Conservation (phyloP, 2,888 invertebrate genomes). For the Microplitis deprimator region DNA sequence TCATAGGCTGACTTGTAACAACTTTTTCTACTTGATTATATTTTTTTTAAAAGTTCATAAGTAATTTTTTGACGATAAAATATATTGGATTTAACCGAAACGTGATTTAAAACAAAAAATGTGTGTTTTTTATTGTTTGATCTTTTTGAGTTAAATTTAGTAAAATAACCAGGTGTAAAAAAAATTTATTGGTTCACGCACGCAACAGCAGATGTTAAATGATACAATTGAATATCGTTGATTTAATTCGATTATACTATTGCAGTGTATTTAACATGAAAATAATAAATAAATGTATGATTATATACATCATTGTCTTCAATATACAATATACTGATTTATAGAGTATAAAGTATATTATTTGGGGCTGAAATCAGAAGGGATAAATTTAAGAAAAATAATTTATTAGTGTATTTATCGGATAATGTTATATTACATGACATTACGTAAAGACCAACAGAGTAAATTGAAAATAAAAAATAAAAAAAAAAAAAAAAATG, state of each 20-base stretch:
- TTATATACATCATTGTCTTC: not conserved
- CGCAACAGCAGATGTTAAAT: constrained; percentile 15
- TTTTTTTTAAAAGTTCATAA: not conserved
- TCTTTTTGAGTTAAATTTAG: not conserved
- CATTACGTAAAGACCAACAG: not conserved
- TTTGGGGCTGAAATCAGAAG: not conserved
- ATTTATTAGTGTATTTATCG: not conserved
- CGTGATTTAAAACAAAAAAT: not conserved
- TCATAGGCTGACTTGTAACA: not conserved
- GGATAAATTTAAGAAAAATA: not conserved
- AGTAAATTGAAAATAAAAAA: not conserved
- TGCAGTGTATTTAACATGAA: not conserved
- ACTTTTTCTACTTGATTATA: not conserved
- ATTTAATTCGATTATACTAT: not conserved
- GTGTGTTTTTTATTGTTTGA: not conserved
- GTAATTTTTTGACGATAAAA: too few relatives aligned
- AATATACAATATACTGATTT: not conserved
- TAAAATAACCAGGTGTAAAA: not conserved
- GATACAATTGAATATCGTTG: not conserved
- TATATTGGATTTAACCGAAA: too few relatives aligned
- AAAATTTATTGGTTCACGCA: constrained; percentile 5
- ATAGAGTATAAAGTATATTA: not conserved
- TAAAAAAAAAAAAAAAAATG: not conserved
- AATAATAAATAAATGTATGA: not conserved
- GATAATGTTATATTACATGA: not conserved